Evolutionary conservation across 2,113 vertebrate genomes (phyloP), one percentile per base, ranked within the genome.

Genomic region (Passerina amoena): DNA sequence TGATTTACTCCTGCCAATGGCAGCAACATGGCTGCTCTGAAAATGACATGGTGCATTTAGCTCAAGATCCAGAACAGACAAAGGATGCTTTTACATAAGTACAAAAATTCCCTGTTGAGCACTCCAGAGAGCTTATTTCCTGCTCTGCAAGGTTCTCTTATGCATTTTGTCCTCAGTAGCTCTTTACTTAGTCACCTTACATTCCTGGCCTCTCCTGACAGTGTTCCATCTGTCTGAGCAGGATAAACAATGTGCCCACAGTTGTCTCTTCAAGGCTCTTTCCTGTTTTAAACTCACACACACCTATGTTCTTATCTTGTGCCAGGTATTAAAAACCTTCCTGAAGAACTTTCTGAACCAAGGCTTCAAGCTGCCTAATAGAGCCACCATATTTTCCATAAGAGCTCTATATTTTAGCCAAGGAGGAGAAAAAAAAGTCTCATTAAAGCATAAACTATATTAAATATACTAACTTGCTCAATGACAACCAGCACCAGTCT

Each of bases 201-300:
- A 2, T 61, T 61, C 54, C 64, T 37, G 24, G 21, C 57, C 45
- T 83, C 42, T 68, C 40, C 11, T 17, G 30, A 66, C 27, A 80
- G 40, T 13, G 20, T 86, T 75, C 37, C 12, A 11, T 40, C 73
- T 70, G 76, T 45, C 64, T 17, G 25, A 92, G 72, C n/a, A 83
- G 48, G 31, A 28, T 31, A 15, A 83, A 76, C 0, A 0, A 72
- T 40, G 65, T 88, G 28, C 64, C 30, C 21, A 1, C 22, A n/a
- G 10, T 2, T 79, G 47, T 37, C 24, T 23, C 54, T n/a, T 86
- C 54, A 48, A 53, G 16, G 35, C 38, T 38, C 30, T 40, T 84
- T 38, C 47, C 33, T 30, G 15, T 50, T 80, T 27, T 48, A 75
- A 56, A 63, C 38, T 25, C 40, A 17, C 25, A 48, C 25, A 2